Conservation (phyloP, 1,140 invertebrate species). For the Apis florea region DNA sequence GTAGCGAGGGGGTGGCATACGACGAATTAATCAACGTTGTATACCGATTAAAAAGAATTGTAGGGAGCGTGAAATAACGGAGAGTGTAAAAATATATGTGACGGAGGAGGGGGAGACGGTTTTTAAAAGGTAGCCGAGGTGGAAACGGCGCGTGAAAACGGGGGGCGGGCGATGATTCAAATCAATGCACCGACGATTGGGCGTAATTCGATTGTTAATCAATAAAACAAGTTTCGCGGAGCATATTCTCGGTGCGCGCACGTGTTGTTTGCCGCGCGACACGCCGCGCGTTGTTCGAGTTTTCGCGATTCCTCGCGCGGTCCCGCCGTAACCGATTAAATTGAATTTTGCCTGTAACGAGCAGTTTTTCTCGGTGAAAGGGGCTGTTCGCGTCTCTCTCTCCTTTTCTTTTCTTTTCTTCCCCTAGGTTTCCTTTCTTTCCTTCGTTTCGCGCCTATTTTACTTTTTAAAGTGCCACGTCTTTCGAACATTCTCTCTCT, state of each 20-base stretch:
- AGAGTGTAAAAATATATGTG: not conserved
- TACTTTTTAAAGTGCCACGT: not conserved
- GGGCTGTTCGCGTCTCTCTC: slow-evolving; percentile 1
- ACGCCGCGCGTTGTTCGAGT: slow-evolving; percentile 1
- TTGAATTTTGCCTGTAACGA: slow-evolving; percentile 61
- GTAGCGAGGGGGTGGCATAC: not conserved
- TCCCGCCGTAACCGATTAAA: slow-evolving; percentile 53
- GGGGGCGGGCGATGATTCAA: slow-evolving; percentile 18
- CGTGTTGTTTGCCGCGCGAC: slow-evolving; percentile 16
- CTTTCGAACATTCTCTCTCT: slow-evolving; percentile 1
- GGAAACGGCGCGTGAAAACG: slow-evolving; percentile 2
- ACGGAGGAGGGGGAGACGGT: not conserved
- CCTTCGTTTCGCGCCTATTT: not conserved
- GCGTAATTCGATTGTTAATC: slow-evolving; percentile 63
- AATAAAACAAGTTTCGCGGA: slow-evolving; percentile 40
- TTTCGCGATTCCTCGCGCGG: slow-evolving; percentile 17
- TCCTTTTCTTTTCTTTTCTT: not conserved
- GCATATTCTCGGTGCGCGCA: not conserved
- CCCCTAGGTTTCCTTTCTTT: not conserved
- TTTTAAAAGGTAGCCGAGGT: not conserved
- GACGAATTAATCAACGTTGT: slow-evolving; percentile 27
- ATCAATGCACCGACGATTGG: slow-evolving; percentile 46
- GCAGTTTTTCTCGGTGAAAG: slow-evolving; percentile 50
- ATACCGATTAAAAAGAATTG: slow-evolving; percentile 14
- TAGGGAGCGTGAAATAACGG: not conserved